phyloP scores from a whole-genome alignment of 2,113 vertebrate genomes.

The Deroptyus accipitrinus region DNA sequence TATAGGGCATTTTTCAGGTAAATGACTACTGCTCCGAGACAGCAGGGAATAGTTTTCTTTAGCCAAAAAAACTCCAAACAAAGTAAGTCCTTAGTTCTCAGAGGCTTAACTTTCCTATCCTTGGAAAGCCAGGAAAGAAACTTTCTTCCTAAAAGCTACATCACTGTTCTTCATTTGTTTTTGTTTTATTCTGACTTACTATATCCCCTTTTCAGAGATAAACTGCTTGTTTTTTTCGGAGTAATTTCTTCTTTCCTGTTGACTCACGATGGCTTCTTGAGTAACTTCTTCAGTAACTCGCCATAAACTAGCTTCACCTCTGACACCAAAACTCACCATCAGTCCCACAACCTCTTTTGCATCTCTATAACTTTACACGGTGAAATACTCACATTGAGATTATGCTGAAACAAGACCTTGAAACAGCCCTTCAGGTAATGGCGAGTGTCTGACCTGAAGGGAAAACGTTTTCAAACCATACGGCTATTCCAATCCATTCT shows the following conservation, averaged over 20 bases:
- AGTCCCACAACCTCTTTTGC: neutral
- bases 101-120: neutral
- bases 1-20: neutral
- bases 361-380: neutral
- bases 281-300: neutral
- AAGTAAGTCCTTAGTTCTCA: neutral
- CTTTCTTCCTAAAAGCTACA: neutral
- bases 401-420: neutral
- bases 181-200: neutral
- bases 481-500: neutral
- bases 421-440: neutral
- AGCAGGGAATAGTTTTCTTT: neutral
- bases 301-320: neutral
- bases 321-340: neutral
- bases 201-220: neutral
- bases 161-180: neutral
- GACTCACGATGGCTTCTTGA: neutral
- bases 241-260: conserved; percentile 4
- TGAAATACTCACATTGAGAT: neutral
- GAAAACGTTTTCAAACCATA: neutral
- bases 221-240: neutral
- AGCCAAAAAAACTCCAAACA: neutral
- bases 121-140: neutral
- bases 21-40: neutral
- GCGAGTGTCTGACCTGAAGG: neutral